Conservation (phyloP, 2,888 invertebrate species). For the Operophtera brumata region DNA sequence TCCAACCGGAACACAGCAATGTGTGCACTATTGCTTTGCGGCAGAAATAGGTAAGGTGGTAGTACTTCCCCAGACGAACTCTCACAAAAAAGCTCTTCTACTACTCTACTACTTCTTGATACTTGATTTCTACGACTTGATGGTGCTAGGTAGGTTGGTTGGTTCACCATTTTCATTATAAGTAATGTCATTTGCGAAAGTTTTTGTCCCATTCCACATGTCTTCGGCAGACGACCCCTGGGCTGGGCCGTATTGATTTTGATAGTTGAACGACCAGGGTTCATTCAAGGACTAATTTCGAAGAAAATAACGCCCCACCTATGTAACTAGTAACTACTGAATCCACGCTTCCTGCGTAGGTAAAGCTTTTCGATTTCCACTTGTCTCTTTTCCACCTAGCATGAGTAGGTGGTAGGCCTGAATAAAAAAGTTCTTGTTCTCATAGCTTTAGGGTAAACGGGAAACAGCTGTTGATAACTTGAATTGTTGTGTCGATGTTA, state of each 20-base stretch:
- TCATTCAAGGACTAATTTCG: neutral
- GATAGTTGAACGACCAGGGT: slow-evolving; percentile 14
- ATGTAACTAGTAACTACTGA: too few species aligned
- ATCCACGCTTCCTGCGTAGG: neutral
- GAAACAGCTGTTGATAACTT: neutral
- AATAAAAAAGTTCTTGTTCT: too few species aligned
- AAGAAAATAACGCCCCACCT: neutral
- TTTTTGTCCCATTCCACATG: slow-evolving; percentile 8
- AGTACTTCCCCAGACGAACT: too few species aligned
- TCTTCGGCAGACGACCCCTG: slow-evolving; percentile 15
- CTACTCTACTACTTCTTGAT: too few species aligned
- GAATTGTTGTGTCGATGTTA: neutral
- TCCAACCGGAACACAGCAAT: too few species aligned
- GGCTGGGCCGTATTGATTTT: slow-evolving; percentile 16
- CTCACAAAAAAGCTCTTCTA: too few species aligned
- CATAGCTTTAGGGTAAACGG: neutral
- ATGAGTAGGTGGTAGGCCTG: too few species aligned
- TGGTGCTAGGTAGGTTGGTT: neutral
- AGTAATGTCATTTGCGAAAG: slow-evolving; percentile 2
- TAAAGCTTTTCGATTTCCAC: too few species aligned
- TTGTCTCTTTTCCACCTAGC: too few species aligned
- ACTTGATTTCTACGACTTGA: neutral
- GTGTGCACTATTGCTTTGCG: too few species aligned
- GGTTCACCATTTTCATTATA: slow-evolving; percentile 6
- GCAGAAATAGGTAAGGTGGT: too few species aligned